A percentile compares a stretch with the other conserved stretches of the same genome.
Conservation (phyloP, 2,113 vertebrate genomes). For the Holacanthus passer region DNA sequence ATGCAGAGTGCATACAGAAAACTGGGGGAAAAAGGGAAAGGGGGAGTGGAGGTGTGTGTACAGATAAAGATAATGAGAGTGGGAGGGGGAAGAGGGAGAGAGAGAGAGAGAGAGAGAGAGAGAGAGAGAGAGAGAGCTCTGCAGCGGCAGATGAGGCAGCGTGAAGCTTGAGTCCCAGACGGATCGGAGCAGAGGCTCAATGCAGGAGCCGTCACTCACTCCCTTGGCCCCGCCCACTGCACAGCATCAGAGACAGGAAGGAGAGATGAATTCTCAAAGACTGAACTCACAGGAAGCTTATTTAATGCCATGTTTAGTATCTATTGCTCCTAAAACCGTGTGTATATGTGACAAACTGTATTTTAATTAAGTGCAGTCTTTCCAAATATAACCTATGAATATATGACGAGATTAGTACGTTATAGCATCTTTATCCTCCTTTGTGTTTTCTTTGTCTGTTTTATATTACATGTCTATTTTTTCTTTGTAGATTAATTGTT, state of each 20-base stretch:
- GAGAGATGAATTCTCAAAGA: background rate
- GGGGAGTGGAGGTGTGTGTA: constrained; percentile 59
- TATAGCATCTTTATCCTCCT: too few species aligned
- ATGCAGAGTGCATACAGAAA: constrained; percentile 68
- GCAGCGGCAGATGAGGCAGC: constrained; percentile 58
- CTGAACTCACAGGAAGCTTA: background rate
- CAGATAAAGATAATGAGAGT: constrained; percentile 70
- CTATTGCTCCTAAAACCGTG: background rate
- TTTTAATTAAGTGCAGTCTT: background rate
- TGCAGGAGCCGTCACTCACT: constrained; percentile 68
- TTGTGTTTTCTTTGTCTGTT: too few species aligned
- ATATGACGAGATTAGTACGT: too few species aligned
- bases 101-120: constrained; percentile 21
- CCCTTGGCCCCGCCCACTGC: constrained; percentile 48
- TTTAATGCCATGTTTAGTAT: background rate
- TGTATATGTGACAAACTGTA: background rate
- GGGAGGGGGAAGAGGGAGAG: constrained; percentile 41
- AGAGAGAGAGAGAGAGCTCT: constrained; percentile 38
- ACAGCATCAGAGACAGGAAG: constrained; percentile 18
- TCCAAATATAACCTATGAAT: background rate
- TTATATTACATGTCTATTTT: too few species aligned
- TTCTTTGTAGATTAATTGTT: too few species aligned
- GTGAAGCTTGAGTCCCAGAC: constrained; percentile 54
- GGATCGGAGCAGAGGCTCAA: constrained; percentile 82
- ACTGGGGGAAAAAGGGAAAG: background rate